Base-by-base conservation (phyloP, 2,797 vertebrate species). In the Platyrinchus mystaceus region DNA sequence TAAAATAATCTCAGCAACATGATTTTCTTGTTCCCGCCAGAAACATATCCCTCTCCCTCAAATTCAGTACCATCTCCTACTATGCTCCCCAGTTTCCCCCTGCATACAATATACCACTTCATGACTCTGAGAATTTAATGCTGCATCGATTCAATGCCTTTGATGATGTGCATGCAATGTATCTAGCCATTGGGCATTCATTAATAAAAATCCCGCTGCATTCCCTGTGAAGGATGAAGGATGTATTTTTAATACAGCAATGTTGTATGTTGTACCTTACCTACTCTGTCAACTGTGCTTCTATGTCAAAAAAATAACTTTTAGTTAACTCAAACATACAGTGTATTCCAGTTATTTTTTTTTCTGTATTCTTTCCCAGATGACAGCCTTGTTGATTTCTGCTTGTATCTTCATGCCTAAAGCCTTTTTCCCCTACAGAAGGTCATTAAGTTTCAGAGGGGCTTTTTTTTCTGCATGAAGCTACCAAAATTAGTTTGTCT, bases 381-480 rank as follows among this genome's bases (percentile, higher is more conserved):
- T 81, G 77, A 96, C 67, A 93, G 76, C 73, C 85, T 93, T 93
- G 80, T 90, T 95, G 84, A 94, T 85, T 94, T 87, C 94, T 87
- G 67, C 55, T 92, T 70, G 49, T 37, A 70, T 94, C 77, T 96
- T 96, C 52, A 90, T 76, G 94, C 95, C 93, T 91, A 70, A 92
- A 95, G 91, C 89, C 77, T 94, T 94, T 95, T 96, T 90, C 85
- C 67, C 56, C 56, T 79, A 50, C 67, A 94, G 93, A 96, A 96
- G 87, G 94, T 95, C 93, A 96, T 70, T 79, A 87, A 47, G 63
- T 93, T 94, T 90, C 92, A 92, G 87, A 90, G 90, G 85, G 74
- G 5, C 2, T 60, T 91, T 87, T 87, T 53, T 56, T 91, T 32
- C 73, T 86, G 74, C 73, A 90, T 30, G 55, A 93, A 94, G 32